Base-by-base conservation (phyloP, 2,113 vertebrate genomes). In the Tetrao urogallus region DNA sequence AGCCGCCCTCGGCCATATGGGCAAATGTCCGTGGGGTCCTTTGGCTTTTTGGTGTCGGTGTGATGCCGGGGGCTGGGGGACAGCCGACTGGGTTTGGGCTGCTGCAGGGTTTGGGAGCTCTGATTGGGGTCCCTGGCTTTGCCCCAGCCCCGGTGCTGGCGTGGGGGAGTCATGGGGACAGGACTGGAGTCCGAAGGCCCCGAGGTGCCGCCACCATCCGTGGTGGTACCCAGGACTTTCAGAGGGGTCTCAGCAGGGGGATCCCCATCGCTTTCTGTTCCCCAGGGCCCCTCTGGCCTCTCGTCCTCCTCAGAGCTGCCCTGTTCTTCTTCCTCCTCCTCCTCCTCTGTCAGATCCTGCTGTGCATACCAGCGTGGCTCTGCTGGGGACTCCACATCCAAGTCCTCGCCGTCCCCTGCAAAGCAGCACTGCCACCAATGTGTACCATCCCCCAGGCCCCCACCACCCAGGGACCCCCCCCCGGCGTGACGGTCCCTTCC, bases 1-100 rank as follows among this genome's bases (percentile, higher is more conserved):
- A 98, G 97, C 57, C 56, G 94, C 11, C 98, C 97, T 52, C 94
- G 96, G 92, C 98, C 98, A 0, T 98, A 98, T 58, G 89, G 98
- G 60, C 88, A 34, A 64, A 82, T 11, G 2, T 93, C 84, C 2
- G 93, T 87, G 74, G 91, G 32, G 15, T 38, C 65, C 65, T 36
- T 78, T 4, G 6, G 27, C 14, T 58, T 89, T 48, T 47, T 82
- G 80, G 47, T 66, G 1, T 20, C 21, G 22, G 9, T 2, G 1
- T 12, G 47, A 28, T 27, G 36, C 22, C 32, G 66, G 45, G 94
- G 86, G 52, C 77, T 86, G 57, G 54, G 91, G 30, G 95, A 89
- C 25, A 74, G 89, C 36, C 57, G 96, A 13, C 42, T 16, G 38
- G 92, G 75, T 6, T 84, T 89, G 72, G 30, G 57, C 16, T 21